phyloP scores from a whole-genome alignment of 1,140 invertebrate species.

The Bombus impatiens region DNA sequence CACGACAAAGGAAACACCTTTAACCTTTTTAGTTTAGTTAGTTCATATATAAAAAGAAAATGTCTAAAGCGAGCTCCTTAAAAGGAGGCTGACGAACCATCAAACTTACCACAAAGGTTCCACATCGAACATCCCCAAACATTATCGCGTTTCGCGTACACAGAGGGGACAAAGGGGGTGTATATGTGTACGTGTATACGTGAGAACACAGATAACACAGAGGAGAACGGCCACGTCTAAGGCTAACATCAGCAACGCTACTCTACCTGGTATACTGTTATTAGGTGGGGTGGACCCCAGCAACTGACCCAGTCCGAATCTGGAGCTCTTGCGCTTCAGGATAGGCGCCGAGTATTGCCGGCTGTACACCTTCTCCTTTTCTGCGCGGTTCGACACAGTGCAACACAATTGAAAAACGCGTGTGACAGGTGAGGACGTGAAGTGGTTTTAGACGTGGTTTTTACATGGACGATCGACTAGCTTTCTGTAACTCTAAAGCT shows the following conservation, averaged over 20 bases:
- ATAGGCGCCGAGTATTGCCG: constrained; percentile 94
- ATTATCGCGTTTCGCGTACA: constrained; percentile 41
- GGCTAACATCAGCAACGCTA: constrained; percentile 78
- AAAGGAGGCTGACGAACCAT: constrained; percentile 7
- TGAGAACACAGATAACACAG: constrained; percentile 43
- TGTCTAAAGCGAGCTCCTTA: neutral
- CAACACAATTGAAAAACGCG: constrained; percentile 52
- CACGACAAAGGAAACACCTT: neutral
- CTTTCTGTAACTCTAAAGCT: constrained; percentile 1
- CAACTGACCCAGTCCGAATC: constrained; percentile 95
- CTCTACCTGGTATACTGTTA: constrained; percentile 86
- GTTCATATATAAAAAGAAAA: neutral
- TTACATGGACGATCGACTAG: constrained; percentile 12
- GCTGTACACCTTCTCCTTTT: constrained; percentile 95
- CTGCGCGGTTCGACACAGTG: constrained; percentile 78
- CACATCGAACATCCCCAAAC: constrained; percentile 40
- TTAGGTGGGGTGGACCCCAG: constrained; percentile 85
- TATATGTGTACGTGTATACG: neutral
- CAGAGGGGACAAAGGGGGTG: neutral
- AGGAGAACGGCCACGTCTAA: constrained; percentile 54
- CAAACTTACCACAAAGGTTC: constrained; percentile 49
- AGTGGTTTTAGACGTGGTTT: constrained; percentile 8
- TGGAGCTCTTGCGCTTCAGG: constrained; percentile 94
- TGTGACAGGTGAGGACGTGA: constrained; percentile 30
- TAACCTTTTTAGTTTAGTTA: neutral